Conservation (phyloP, 1,140 invertebrate species). For the Hyles vespertilio region DNA sequence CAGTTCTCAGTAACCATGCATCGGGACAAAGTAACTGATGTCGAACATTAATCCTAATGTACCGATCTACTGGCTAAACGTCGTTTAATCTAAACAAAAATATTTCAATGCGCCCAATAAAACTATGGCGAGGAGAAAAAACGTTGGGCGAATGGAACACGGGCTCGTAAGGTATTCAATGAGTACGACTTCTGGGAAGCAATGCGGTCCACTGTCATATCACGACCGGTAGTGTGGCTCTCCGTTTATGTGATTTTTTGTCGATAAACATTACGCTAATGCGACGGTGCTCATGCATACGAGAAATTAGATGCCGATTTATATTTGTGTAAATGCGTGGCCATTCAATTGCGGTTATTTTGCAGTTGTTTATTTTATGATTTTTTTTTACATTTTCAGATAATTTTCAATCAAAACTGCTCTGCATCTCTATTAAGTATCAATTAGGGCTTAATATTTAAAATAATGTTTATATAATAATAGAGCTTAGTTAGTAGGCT, state of each 20-base stretch:
- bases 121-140: conserved; percentile 63
- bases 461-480: too few species aligned
- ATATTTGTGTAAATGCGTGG: too few species aligned
- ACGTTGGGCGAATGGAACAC: conserved; percentile 43
- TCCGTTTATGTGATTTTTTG: not conserved
- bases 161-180: conserved; percentile 67
- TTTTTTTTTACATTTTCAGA: too few species aligned
- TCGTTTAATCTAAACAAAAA: conserved; percentile 73
- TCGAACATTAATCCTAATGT: conserved; percentile 72
- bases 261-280: too few species aligned
- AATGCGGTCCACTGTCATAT: conserved; percentile 67
- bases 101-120: conserved; percentile 72
- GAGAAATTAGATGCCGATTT: too few species aligned
- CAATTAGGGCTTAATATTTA: too few species aligned
- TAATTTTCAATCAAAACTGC: too few species aligned
- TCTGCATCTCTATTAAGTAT: too few species aligned
- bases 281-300: too few species aligned
- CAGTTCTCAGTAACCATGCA: conserved; percentile 43
- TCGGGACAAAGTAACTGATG: conserved; percentile 59
- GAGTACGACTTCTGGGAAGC: conserved; percentile 70
- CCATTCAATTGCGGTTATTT: too few species aligned
- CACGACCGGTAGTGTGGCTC: conserved; percentile 56
- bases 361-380: too few species aligned
- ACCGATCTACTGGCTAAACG: conserved; percentile 61
- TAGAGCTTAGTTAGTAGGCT: conserved; percentile 15